Percentiles rank a stretch among this genome's conserved stretches.
Evolutionary conservation across 2,888 invertebrate species (phyloP).

Genomic region (Holacanthella duospinosa): DNA sequence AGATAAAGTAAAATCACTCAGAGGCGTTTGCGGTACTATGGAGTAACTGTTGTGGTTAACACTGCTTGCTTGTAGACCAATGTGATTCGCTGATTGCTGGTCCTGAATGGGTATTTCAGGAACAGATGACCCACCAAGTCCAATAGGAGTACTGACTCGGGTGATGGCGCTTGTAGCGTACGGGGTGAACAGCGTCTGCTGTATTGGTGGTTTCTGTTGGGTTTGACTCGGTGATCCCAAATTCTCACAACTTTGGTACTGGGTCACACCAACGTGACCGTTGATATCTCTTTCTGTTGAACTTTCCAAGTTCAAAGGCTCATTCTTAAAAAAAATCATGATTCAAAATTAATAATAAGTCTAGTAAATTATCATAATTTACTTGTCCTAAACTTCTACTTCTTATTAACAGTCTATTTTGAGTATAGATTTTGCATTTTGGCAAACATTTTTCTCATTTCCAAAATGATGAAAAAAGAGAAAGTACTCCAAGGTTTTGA

Average conservation of each 20-base stretch:
- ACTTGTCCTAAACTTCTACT: too few relatives aligned
- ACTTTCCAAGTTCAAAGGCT: slow-evolving; percentile 18
- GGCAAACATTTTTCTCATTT: too few relatives aligned
- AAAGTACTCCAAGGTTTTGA: too few relatives aligned
- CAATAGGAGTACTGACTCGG: slow-evolving; percentile 27
- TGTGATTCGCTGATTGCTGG: not conserved
- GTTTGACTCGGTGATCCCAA: not conserved
- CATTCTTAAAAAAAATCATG: slow-evolving; percentile 26
- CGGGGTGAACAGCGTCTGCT: slow-evolving; percentile 27
- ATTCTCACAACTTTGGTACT: not conserved
- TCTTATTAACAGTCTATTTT: too few relatives aligned
- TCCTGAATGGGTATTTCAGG: not conserved
- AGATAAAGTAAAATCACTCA: slow-evolving; percentile 10
- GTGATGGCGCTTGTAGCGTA: slow-evolving; percentile 36
- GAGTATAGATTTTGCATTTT: too few relatives aligned
- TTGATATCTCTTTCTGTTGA: slow-evolving; percentile 18
- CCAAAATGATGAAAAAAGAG: too few relatives aligned
- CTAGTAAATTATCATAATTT: too few relatives aligned
- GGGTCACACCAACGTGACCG: slow-evolving; percentile 12
- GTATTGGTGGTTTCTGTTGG: not conserved
- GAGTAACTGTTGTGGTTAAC: not conserved
- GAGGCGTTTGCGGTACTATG: not conserved
- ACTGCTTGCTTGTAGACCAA: not conserved
- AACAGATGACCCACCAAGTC: not conserved
- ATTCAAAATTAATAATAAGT: not conserved